A percentile compares a stretch with the other conserved stretches of the same genome.
phyloP scores from a whole-genome alignment of 2,113 vertebrate genomes.

The Hystrix brachyura region DNA sequence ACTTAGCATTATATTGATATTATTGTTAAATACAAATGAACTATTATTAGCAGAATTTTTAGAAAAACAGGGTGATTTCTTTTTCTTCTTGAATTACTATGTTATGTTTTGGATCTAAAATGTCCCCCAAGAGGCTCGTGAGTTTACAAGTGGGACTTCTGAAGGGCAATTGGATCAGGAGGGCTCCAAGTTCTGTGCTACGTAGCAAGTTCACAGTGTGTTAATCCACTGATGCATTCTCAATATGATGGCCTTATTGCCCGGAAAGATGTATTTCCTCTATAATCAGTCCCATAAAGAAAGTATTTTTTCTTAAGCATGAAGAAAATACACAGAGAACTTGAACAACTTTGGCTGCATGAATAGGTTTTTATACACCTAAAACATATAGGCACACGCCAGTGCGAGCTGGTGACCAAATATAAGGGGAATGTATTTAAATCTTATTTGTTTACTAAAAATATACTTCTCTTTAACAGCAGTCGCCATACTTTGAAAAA shows the following conservation, averaged over 20 bases:
- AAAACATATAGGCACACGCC: not conserved
- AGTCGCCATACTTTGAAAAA: not conserved
- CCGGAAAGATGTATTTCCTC: not conserved
- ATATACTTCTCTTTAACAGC: constrained; percentile 40
- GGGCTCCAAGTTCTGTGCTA: no score
- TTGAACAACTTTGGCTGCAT: not conserved
- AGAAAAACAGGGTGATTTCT: not conserved
- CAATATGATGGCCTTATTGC: no score
- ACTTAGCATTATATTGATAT: not conserved
- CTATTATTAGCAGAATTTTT: not conserved
- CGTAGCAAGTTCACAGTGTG: no score
- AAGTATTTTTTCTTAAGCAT: constrained; percentile 33
- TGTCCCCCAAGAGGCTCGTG: no score
- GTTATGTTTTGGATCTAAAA: no score
- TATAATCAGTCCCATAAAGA: not conserved
- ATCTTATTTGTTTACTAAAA: constrained; percentile 31
- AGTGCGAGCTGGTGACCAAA: not conserved
- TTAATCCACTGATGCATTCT: no score
- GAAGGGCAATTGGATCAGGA: no score
- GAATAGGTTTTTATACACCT: not conserved
- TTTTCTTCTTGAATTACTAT: not conserved
- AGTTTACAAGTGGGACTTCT: no score
- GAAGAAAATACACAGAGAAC: constrained; percentile 5
- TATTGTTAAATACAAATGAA: not conserved
- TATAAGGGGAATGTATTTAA: not conserved